A percentile compares a stretch with the other conserved stretches of the same genome.
phyloP scores from a whole-genome alignment of 2,113 vertebrate species.

The Stegostoma tigrinum region DNA sequence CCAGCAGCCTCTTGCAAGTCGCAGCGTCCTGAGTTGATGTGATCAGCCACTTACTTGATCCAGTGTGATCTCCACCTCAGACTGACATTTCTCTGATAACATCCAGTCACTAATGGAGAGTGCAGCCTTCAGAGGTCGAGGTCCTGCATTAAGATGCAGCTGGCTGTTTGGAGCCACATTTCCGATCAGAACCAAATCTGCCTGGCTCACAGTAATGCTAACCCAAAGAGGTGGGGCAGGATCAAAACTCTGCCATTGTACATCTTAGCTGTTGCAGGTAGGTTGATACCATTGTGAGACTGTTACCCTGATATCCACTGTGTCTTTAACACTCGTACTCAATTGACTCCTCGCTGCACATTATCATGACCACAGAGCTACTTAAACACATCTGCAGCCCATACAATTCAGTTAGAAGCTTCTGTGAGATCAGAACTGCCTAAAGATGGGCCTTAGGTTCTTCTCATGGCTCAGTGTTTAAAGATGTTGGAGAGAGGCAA shows the following conservation, averaged over 20 bases:
- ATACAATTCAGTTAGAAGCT: neutral
- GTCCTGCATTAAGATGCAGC: neutral
- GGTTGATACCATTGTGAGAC: neutral
- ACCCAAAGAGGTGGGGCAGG: neutral
- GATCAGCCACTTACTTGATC: conserved; percentile 3
- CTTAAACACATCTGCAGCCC: neutral
- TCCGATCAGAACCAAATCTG: neutral
- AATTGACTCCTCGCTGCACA: neutral
- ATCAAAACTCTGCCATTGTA: neutral
- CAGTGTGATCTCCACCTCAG: neutral
- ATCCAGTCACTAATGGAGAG: neutral
- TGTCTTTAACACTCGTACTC: neutral
- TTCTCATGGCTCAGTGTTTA: neutral
- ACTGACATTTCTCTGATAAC: neutral
- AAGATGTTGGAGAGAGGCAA: neutral
- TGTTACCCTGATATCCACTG: neutral
- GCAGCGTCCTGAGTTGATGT: neutral
- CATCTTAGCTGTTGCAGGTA: neutral
- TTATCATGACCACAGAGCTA: too few species aligned
- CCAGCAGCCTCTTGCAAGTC: neutral
- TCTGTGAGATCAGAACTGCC: neutral
- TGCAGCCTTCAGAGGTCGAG: neutral
- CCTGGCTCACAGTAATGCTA: neutral
- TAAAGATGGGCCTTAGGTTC: neutral
- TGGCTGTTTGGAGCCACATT: neutral